A percentile compares a stretch with the other conserved stretches of the same genome.
phyloP scores from a whole-genome alignment of 2,797 vertebrate species.

The Ptychadena robeensis region DNA sequence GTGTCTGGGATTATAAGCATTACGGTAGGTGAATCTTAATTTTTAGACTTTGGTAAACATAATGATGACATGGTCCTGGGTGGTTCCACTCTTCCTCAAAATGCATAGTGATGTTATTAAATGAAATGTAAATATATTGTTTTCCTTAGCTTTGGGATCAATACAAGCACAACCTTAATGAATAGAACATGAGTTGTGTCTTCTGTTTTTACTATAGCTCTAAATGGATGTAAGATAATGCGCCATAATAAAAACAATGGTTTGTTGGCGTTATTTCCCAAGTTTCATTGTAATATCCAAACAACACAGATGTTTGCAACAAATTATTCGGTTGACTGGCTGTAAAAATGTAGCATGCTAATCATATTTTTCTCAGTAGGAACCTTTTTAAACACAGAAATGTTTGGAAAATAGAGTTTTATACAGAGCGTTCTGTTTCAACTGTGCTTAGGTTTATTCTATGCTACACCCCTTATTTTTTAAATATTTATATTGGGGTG shows the following conservation, averaged over 20 bases:
- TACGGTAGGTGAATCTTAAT: constrained; percentile 22
- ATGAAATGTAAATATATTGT: constrained; percentile 49
- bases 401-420: neutral
- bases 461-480: neutral
- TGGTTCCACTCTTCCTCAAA: constrained; percentile 36
- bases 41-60: constrained; percentile 28
- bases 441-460: neutral
- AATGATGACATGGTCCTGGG: constrained; percentile 34
- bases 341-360: constrained; percentile 10
- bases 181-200: constrained; percentile 50
- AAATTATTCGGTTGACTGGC: constrained; percentile 14
- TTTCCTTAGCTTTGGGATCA: constrained; percentile 42
- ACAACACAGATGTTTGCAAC: constrained; percentile 14
- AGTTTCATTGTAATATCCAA: constrained; percentile 41
- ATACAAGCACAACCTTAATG: constrained; percentile 47
- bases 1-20: constrained; percentile 6
- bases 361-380: neutral
- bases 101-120: constrained; percentile 44
- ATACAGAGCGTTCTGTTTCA: too few relatives aligned
- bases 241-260: constrained; percentile 27
- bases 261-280: constrained; percentile 29
- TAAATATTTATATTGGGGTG: neutral
- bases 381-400: neutral
- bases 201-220: constrained; percentile 32
- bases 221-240: constrained; percentile 36